phyloP scores from a whole-genome alignment of 2,797 vertebrate genomes.

The Balearica regulorum region DNA sequence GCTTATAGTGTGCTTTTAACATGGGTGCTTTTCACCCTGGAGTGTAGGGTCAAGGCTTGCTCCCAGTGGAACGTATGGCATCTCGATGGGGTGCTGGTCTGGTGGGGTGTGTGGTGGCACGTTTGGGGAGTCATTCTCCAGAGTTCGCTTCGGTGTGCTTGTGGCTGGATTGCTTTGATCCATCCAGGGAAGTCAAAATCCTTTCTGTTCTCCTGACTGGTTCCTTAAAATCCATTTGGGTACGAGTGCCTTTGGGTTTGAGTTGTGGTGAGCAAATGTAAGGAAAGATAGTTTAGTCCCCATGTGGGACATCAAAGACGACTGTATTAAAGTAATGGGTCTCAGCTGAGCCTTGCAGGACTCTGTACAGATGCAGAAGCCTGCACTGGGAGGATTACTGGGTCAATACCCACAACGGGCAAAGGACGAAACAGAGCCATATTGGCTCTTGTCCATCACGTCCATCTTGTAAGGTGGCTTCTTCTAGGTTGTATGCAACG shows the following conservation, averaged over 20 bases:
- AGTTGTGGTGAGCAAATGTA: neutral
- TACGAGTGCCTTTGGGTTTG: neutral
- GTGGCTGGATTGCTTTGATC: neutral
- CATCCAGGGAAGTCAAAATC: neutral
- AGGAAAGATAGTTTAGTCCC: neutral
- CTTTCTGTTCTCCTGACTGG: neutral
- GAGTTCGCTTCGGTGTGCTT: rapidly evolving
- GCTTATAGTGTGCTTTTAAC: neutral
- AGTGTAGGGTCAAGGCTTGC: rapidly evolving
- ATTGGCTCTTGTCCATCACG: neutral
- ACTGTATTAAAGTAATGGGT: neutral
- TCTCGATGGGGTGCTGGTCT: rapidly evolving
- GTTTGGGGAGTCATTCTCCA: neutral
- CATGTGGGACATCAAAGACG: neutral
- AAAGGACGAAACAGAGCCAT: neutral
- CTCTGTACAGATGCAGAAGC: neutral
- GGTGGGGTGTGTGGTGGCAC: neutral
- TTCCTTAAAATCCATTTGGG: neutral
- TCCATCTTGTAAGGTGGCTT: neutral
- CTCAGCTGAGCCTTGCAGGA: neutral
- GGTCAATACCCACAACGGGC: neutral
- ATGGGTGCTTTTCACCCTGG: neutral
- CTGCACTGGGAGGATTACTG: neutral
- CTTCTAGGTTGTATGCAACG: neutral
- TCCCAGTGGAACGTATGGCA: rapidly evolving